Percentiles rank a stretch among this genome's conserved stretches.
Evolutionary conservation across 1,140 invertebrate genomes (phyloP).

Genomic region (Leptonema lineaticorne): DNA sequence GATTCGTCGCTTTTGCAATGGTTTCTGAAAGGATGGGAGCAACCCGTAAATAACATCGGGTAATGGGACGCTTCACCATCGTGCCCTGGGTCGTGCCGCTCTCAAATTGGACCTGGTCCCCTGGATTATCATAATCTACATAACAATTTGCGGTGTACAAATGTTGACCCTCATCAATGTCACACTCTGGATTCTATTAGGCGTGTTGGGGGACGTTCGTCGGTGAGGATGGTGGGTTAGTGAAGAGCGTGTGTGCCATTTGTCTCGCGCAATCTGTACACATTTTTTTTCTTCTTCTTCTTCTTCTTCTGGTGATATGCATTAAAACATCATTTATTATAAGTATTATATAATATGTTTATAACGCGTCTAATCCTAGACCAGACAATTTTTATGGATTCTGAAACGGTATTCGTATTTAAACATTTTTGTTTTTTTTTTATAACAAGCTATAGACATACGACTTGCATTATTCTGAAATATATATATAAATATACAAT

Average conservation of each 20-base stretch:
- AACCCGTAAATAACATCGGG: slow-evolving; percentile 27
- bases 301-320: no score
- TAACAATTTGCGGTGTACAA: slow-evolving; percentile 43
- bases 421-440: no score
- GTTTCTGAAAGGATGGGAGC: neutral
- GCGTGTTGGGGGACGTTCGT: slow-evolving; percentile 1
- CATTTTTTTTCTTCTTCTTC: no score
- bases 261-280: slow-evolving; percentile 10
- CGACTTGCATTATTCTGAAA: no score
- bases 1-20: neutral
- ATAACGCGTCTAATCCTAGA: no score
- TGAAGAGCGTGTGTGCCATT: slow-evolving; percentile 15
- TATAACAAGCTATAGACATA: no score
- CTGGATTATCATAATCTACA: slow-evolving; percentile 43
- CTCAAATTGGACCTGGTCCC: slow-evolving; percentile 32
- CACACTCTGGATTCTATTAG: slow-evolving; percentile 40
- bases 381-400: no score
- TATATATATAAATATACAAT: no score
- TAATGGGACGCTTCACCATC: slow-evolving; percentile 19
- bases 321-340: no score
- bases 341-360: no score
- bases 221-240: no score
- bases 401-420: no score
- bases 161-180: slow-evolving; percentile 43
- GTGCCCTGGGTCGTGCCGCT: slow-evolving; percentile 28